Evolutionary conservation across 2,113 vertebrate genomes (phyloP), one percentile per base, ranked within the genome.

Genomic region (Cyanistes caeruleus): DNA sequence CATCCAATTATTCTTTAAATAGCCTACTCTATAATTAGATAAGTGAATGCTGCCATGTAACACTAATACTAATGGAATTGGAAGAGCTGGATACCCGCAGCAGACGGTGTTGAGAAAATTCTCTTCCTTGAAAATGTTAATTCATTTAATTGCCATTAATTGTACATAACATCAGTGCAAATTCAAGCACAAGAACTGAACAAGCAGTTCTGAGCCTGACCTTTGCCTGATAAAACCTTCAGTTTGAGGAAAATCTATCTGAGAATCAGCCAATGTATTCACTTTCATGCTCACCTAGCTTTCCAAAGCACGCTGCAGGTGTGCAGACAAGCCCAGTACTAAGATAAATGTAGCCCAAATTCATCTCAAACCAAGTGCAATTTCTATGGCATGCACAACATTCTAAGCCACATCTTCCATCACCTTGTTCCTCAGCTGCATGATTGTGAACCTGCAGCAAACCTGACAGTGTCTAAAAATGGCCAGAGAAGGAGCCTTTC

Each of bases 131-230:
- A 82, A 96, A 95, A 92, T 72, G 73, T 80, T 85, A 96, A 95
- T 95, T 93, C 41, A 56, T 31, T 46, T 87, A 95, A 97, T 89
- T 93, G 52, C 80, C 69, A 83, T 73, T 97, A 93, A 93, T 68
- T 92, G 74, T n/a, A 60, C 35, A 31, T 19, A 33, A 51, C 73
- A 70, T 30, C 25, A 27, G 46, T 53, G 63, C 53, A 90, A 90
- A 89, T 73, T 94, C 77, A 73, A 85, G 59, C 23, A 53, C 0
- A 49, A 84, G 89, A 89, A 87, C 33, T 7, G 52, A 95, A 77
- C 25, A 63, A 85, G 79, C 37, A 68, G 67, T 23, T 46, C 65
- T 35, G n/a, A 87, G 43, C 31, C 53, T 73, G 85, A 84, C 46
- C 59, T 93, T 46, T 76, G 28, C 13, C 75, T 84, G 25, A n/a